These are phyloP conservation scores for Dermolepida albohirtum DNA, from an alignment of 2,888 invertebrate species.

Conservation along the genomic window DNA sequence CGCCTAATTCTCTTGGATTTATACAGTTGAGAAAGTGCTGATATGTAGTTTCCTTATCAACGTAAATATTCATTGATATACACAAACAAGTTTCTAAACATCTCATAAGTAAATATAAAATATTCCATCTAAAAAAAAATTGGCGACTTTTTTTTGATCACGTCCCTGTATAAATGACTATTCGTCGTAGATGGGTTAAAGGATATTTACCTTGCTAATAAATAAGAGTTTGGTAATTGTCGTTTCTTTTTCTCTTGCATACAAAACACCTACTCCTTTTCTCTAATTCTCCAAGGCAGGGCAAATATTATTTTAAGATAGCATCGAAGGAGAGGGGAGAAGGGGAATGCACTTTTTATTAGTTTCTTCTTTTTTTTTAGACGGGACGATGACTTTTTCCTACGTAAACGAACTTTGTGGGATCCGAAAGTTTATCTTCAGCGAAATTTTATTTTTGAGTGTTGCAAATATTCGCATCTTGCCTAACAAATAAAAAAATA, in stretches of 20 bases:
- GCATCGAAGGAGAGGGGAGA: slow-evolving; percentile 3
- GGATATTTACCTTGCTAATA: slow-evolving; percentile 49
- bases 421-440: slow-evolving; percentile 26
- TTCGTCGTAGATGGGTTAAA: slow-evolving; percentile 42
- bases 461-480: slow-evolving; percentile 31
- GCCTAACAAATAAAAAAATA: slow-evolving; percentile 17
- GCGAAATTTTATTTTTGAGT: slow-evolving; percentile 32
- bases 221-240: slow-evolving; percentile 52
- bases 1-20: too few species aligned
- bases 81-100: too few species aligned
- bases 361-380: slow-evolving; percentile 8
- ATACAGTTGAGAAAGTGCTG: too few species aligned
- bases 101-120: too few species aligned
- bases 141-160: too few species aligned
- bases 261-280: slow-evolving; percentile 37
- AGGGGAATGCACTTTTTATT: slow-evolving; percentile 13
- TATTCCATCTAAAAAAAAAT: too few species aligned
- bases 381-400: slow-evolving; percentile 23
- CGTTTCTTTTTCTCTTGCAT: slow-evolving; percentile 31
- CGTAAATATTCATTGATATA: too few species aligned
- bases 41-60: too few species aligned
- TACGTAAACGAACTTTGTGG: slow-evolving; percentile 30
- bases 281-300: slow-evolving; percentile 32
- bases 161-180: slow-evolving; percentile 4
- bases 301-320: slow-evolving; percentile 42